Conservation (phyloP, 2,888 invertebrate species). For the Thera obeliscata region DNA sequence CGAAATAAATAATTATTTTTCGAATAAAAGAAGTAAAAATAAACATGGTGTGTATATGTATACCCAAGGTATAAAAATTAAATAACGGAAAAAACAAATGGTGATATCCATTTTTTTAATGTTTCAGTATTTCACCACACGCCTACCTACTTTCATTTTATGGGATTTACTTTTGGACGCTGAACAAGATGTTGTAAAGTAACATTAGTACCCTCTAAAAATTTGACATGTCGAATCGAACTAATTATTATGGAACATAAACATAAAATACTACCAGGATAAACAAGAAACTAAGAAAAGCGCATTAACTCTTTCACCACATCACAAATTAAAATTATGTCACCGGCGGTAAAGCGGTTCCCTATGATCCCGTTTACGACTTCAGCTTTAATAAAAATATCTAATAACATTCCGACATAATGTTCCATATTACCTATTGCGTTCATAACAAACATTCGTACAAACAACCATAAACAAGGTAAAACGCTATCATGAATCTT, state of each 20-base stretch:
- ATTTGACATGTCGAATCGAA: constrained; percentile 36
- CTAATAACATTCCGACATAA: constrained; percentile 73
- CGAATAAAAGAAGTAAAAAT: too few species aligned
- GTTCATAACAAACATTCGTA: constrained; percentile 63
- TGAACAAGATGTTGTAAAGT: constrained; percentile 39
- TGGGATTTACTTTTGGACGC: constrained; percentile 26
- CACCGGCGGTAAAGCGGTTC: constrained; percentile 56
- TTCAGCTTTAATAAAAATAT: constrained; percentile 72
- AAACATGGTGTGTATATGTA: too few species aligned
- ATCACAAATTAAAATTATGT: constrained; percentile 62
- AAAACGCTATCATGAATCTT: constrained; percentile 36
- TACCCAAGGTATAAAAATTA: too few species aligned
- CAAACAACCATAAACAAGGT: constrained; percentile 59
- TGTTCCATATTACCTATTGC: constrained; percentile 60
- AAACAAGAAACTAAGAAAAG: constrained; percentile 40
- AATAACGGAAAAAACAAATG: neutral
- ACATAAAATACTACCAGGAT: constrained; percentile 33
- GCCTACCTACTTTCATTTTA: constrained; percentile 27
- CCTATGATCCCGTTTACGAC: constrained; percentile 71
- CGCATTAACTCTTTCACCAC: constrained; percentile 54
- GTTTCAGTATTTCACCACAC: constrained; percentile 23
- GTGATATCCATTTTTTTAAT: constrained; percentile 17
- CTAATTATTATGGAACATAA: constrained; percentile 35
- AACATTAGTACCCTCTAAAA: constrained; percentile 39
- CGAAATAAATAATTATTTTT: too few species aligned